Evolutionary conservation across 2,797 vertebrate genomes (phyloP).

Genomic region (Enteromius treurensis): DNA sequence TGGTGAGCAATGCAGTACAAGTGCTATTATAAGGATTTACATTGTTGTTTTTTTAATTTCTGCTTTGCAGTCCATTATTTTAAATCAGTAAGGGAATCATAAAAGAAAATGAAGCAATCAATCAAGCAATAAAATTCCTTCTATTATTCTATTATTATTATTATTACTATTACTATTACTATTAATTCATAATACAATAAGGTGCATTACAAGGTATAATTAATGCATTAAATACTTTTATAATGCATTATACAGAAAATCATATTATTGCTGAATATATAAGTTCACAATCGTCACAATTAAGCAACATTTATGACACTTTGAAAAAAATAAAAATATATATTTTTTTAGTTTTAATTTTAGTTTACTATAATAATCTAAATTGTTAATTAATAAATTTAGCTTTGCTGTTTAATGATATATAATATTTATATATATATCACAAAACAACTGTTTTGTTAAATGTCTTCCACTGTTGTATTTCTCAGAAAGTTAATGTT

Average conservation of each 20-base stretch:
- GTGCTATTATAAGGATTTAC: neutral
- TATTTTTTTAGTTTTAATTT: neutral
- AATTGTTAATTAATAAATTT: neutral
- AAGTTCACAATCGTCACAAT: no score
- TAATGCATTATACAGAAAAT: no score
- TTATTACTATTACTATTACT: no score
- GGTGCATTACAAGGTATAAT: no score
- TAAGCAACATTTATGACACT: neutral
- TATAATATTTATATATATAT: neutral
- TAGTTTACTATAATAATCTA: neutral
- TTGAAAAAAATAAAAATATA: neutral
- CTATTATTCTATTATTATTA: no score
- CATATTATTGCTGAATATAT: no score
- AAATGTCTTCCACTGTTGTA: neutral
- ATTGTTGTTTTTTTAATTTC: neutral
- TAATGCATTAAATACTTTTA: no score
- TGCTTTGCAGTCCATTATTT: neutral
- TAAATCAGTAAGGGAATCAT: neutral
- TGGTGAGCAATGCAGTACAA: neutral
- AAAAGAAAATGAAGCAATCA: no score
- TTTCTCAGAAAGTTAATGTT: neutral
- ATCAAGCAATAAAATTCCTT: neutral
- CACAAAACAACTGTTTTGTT: neutral
- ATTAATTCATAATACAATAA: no score
- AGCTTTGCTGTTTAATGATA: neutral